Evolutionary conservation across 2,113 vertebrate genomes (phyloP), one percentile per base, ranked within the genome.

Genomic region (Brevimyrus niger): DNA sequence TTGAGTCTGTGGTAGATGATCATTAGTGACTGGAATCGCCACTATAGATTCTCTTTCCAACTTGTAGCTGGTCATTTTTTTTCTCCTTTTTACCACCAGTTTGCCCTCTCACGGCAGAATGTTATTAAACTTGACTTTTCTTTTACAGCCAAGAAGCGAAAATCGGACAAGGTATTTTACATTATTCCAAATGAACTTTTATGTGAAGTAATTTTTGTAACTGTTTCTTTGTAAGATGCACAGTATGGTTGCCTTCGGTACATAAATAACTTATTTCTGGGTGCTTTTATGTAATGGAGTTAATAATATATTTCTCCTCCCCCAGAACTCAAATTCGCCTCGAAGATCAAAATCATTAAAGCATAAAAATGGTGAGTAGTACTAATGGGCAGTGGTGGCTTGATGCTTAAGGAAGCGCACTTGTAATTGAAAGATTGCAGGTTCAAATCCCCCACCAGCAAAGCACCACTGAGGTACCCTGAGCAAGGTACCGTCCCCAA

Each of bases 341-440:
- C 96, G 98, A 95, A 96, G 97, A 95, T 98, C 97, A 92, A 99
- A 99, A 95, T 97, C 98, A 91, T 91, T 98, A 88, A 99, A 98
- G 95, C 98, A 98, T 94, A 99, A 99, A 96, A 98, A 99, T 92
- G 98, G 98, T 99, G 89, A 97, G 96, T 92, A 31, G 27, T 69
- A 69, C n/a, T 69, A 69, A 69, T 44, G 82, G n/a, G n/a, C n/a
- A n/a, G n/a, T n/a, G n/a, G n/a, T n/a, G n/a, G n/a, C n/a, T n/a
- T n/a, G n/a, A n/a, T n/a, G n/a, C n/a, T n/a, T n/a, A n/a, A n/a
- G n/a, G n/a, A n/a, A n/a, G n/a, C n/a, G n/a, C n/a, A n/a, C n/a
- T n/a, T n/a, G n/a, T n/a, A n/a, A n/a, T n/a, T n/a, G n/a, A n/a
- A n/a, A n/a, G n/a, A n/a, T n/a, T n/a, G n/a, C n/a, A n/a, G n/a